Conservation (phyloP, 1,140 invertebrate species). For the Musca domestica region DNA sequence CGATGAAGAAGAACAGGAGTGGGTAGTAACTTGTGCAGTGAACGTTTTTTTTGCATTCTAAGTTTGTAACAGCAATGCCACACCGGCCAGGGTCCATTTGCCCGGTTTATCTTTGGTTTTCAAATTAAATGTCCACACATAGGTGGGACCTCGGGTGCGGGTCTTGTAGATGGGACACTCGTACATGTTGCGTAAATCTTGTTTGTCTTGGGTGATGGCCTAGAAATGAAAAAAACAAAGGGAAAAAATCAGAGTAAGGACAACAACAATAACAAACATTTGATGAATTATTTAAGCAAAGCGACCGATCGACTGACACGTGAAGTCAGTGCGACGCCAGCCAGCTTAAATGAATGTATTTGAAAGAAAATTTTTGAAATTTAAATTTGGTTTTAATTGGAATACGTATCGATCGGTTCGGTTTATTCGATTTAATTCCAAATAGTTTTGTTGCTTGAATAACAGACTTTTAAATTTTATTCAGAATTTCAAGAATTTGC, state of each 20-base stretch:
- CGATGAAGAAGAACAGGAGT: neutral
- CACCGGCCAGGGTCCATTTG: conserved; percentile 92
- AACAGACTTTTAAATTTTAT: too few species aligned
- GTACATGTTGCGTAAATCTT: conserved; percentile 89
- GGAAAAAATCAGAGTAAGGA: neutral
- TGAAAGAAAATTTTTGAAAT: too few species aligned
- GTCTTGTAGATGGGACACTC: conserved; percentile 96
- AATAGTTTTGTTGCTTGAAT: too few species aligned
- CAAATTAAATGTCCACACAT: conserved; percentile 93
- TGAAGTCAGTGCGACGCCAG: neutral
- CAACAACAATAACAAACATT: too few species aligned
- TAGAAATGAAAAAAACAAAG: conserved; percentile 45
- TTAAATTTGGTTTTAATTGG: too few species aligned
- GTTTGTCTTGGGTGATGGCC: conserved; percentile 92
- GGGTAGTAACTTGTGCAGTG: neutral
- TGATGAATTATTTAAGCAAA: too few species aligned
- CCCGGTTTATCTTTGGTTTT: conserved; percentile 83
- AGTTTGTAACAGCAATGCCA: conserved; percentile 63
- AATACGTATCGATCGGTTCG: too few species aligned
- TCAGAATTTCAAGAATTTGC: too few species aligned
- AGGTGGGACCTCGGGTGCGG: conserved; percentile 80
- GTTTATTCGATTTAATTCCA: too few species aligned
- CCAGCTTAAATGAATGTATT: neutral
- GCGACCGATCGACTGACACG: too few species aligned
- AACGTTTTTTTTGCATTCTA: conserved; percentile 25